A percentile compares a stretch with the other conserved stretches of the same genome.
Conservation (phyloP, 2,797 vertebrate species). For the Myotis daubentonii region DNA sequence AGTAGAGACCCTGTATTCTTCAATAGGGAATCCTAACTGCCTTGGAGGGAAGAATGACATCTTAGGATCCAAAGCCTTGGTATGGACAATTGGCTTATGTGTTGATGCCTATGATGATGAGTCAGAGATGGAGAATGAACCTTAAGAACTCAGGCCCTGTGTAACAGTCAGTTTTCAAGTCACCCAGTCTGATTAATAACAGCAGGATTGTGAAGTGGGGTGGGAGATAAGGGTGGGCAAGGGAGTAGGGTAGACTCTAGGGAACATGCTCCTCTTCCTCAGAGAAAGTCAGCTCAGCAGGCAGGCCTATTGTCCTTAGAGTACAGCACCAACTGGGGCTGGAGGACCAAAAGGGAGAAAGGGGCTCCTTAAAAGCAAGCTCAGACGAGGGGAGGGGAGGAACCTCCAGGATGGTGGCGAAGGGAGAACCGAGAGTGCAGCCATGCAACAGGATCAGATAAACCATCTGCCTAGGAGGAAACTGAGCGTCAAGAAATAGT, state of each 20-base stretch:
- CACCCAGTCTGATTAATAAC: not conserved
- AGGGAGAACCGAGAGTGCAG: not conserved
- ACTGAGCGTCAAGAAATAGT: not conserved
- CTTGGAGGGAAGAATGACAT: conserved; percentile 3
- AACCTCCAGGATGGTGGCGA: not conserved
- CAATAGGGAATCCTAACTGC: not conserved
- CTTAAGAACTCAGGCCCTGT: not conserved
- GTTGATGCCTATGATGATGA: not conserved
- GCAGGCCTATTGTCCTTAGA: not conserved
- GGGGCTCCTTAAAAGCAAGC: not conserved
- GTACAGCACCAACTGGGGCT: not conserved
- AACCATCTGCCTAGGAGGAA: not conserved
- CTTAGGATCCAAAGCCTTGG: conserved; percentile 12
- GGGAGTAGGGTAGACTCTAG: not conserved
- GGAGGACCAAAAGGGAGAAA: not conserved
- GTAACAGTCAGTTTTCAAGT: not conserved
- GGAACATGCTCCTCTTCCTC: not conserved
- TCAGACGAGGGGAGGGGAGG: not conserved
- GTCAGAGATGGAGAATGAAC: not conserved
- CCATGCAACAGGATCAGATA: not conserved
- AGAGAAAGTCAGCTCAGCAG: not conserved
- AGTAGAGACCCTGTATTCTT: conserved; percentile 15
- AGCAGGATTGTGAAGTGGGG: not conserved
- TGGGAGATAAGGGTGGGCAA: not conserved
- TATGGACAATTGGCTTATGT: not conserved